Conservation (phyloP, 2,888 invertebrate genomes). For the Neuroscelio doddi region DNA sequence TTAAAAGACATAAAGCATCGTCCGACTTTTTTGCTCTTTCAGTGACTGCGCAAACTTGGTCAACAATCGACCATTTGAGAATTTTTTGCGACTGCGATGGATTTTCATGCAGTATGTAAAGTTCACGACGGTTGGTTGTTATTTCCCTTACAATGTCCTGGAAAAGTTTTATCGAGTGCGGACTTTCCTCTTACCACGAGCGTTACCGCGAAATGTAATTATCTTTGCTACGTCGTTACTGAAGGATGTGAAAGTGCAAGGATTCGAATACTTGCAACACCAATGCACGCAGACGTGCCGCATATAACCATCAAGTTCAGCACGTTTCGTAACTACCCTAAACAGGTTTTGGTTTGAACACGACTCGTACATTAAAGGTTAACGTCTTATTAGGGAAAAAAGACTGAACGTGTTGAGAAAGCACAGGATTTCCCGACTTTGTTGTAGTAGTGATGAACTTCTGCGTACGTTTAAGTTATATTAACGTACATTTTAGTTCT, state of each 20-base stretch:
- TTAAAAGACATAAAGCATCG: background rate
- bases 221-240: slow-evolving; percentile 54
- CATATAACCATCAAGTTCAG: slow-evolving; percentile 32
- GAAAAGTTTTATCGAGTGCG: slow-evolving; percentile 61
- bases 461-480: background rate
- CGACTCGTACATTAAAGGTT: slow-evolving; percentile 66
- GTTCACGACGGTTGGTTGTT: slow-evolving; percentile 26
- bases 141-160: slow-evolving; percentile 37
- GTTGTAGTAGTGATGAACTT: background rate
- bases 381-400: slow-evolving; percentile 40
- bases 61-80: slow-evolving; percentile 31
- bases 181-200: slow-evolving; percentile 48
- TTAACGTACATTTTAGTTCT: too few relatives aligned
- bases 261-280: slow-evolving; percentile 36
- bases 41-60: slow-evolving; percentile 22
- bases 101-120: slow-evolving; percentile 30
- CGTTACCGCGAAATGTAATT: slow-evolving; percentile 55
- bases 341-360: slow-evolving; percentile 63
- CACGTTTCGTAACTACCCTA: slow-evolving; percentile 57
- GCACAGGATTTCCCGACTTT: slow-evolving; percentile 6
- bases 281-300: slow-evolving; percentile 7
- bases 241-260: slow-evolving; percentile 35
- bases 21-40: background rate
- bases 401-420: slow-evolving; percentile 16
- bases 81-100: slow-evolving; percentile 28